Conservation (phyloP, 2,797 vertebrate genomes). For the Spheniscus humboldti region DNA sequence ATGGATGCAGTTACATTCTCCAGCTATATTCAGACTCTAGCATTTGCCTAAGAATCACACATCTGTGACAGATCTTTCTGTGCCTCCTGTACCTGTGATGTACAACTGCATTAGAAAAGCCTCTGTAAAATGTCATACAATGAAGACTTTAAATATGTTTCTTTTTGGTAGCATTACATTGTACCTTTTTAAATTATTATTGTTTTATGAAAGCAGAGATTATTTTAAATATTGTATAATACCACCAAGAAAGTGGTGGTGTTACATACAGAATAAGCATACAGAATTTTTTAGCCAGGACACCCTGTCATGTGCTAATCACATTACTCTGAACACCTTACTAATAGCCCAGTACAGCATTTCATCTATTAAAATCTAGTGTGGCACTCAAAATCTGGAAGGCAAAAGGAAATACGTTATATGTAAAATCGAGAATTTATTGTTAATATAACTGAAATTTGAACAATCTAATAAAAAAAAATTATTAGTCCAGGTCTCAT, state of each 20-base stretch:
- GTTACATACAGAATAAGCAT: background rate
- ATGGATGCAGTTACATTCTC: background rate
- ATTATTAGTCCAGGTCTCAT: no score
- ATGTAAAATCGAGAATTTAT: background rate
- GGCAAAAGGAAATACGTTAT: background rate
- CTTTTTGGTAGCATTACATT: background rate
- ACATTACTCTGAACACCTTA: background rate
- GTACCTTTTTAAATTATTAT: background rate
- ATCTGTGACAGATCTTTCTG: background rate
- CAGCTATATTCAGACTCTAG: background rate
- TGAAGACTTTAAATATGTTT: background rate
- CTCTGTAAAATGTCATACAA: background rate
- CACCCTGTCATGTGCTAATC: background rate
- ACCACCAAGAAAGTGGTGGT: background rate
- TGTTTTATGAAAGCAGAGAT: background rate
- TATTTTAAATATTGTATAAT: background rate
- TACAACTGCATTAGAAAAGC: background rate
- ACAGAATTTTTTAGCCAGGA: background rate
- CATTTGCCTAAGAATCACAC: background rate
- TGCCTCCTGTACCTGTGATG: background rate
- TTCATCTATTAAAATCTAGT: background rate
- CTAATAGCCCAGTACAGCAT: background rate
- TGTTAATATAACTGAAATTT: background rate
- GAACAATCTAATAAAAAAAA: background rate
- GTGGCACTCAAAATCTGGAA: background rate